A percentile compares a stretch with the other conserved stretches of the same genome.
phyloP scores from a whole-genome alignment of 2,113 vertebrate species.

The Zingel zingel region DNA sequence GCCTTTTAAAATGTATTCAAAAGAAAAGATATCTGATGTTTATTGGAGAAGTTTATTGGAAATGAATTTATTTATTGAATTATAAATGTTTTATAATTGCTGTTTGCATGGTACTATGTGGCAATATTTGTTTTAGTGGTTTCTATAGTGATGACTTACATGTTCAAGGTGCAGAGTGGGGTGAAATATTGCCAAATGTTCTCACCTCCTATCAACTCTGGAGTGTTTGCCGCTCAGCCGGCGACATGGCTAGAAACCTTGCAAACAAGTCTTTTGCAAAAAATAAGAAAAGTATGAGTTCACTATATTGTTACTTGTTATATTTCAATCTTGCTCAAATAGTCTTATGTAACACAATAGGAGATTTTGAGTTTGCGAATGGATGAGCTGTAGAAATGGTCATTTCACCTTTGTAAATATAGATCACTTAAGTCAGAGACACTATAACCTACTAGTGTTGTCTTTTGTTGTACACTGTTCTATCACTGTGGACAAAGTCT shows the following conservation, averaged over 20 bases:
- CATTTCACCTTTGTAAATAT: slow-evolving; percentile 79
- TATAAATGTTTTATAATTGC: slow-evolving; percentile 81
- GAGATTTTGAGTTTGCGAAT: slow-evolving; percentile 69
- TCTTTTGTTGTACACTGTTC: slow-evolving; percentile 82
- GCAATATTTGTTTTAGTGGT: slow-evolving; percentile 83
- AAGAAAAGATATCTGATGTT: slow-evolving; percentile 67
- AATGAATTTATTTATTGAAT: slow-evolving; percentile 73
- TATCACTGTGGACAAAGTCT: slow-evolving; percentile 81
- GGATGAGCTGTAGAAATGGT: slow-evolving; percentile 65
- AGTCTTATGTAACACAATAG: slow-evolving; percentile 73
- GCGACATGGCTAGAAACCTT: slow-evolving; percentile 51
- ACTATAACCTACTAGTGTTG: slow-evolving; percentile 78
- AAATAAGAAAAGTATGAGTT: slow-evolving; percentile 66
- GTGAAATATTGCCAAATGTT: slow-evolving; percentile 27
- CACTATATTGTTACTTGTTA: slow-evolving; percentile 78
- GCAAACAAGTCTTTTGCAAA: slow-evolving; percentile 74
- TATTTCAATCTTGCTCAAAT: slow-evolving; percentile 80
- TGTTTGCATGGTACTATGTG: slow-evolving; percentile 86
- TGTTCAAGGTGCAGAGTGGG: slow-evolving; percentile 63
- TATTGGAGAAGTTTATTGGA: slow-evolving; percentile 73
- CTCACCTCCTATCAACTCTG: slow-evolving; percentile 46
- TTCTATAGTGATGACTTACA: slow-evolving; percentile 79
- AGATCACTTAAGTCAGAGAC: slow-evolving; percentile 74
- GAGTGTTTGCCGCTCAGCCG: slow-evolving; percentile 13
- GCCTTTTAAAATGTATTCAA: slow-evolving; percentile 80